Evolutionary conservation across 53 echinoderm and acorn worm species (phyloP).

Genomic region (Holothuria scabra): DNA sequence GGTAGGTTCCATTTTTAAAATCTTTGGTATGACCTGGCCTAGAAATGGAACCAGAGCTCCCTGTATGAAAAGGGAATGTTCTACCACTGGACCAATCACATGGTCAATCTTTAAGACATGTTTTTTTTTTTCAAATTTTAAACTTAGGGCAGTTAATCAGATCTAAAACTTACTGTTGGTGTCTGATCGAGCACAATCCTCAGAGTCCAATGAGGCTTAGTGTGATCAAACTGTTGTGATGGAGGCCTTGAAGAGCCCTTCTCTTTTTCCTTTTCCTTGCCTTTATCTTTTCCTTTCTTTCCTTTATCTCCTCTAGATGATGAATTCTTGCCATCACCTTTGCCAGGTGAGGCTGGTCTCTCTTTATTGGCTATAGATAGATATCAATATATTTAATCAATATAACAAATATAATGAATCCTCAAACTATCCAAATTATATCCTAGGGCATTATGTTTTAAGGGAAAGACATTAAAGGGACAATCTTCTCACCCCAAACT

Average conservation of each 20-base stretch:
- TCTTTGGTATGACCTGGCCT: too few relatives aligned
- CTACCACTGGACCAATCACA: too few relatives aligned
- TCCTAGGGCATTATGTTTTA: too few relatives aligned
- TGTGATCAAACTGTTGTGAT: slow-evolving; percentile 97
- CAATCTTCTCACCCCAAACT: too few relatives aligned
- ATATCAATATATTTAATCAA: slow-evolving; percentile 13
- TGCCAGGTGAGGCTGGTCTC: slow-evolving; percentile 86
- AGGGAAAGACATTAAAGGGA: too few relatives aligned
- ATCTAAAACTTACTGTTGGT: slow-evolving; percentile 79
- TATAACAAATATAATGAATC: not conserved
- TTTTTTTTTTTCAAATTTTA: too few relatives aligned
- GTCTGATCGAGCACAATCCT: slow-evolving; percentile 95
- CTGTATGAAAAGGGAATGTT: too few relatives aligned
- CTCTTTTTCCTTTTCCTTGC: slow-evolving; percentile 82
- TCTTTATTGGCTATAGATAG: slow-evolving; percentile 77
- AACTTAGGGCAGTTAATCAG: too few relatives aligned
- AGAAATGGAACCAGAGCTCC: too few relatives aligned
- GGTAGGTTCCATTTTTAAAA: too few relatives aligned
- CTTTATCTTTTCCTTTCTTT: slow-evolving; percentile 93
- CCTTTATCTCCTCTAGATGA: slow-evolving; percentile 78
- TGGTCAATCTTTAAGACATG: too few relatives aligned
- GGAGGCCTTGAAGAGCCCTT: slow-evolving; percentile 85
- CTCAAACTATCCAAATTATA: too few relatives aligned
- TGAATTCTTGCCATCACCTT: slow-evolving; percentile 77
- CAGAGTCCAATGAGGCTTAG: slow-evolving; percentile 94